phyloP scores from a whole-genome alignment of 2,113 vertebrate species.

The Mesoclemmys tuberculata region DNA sequence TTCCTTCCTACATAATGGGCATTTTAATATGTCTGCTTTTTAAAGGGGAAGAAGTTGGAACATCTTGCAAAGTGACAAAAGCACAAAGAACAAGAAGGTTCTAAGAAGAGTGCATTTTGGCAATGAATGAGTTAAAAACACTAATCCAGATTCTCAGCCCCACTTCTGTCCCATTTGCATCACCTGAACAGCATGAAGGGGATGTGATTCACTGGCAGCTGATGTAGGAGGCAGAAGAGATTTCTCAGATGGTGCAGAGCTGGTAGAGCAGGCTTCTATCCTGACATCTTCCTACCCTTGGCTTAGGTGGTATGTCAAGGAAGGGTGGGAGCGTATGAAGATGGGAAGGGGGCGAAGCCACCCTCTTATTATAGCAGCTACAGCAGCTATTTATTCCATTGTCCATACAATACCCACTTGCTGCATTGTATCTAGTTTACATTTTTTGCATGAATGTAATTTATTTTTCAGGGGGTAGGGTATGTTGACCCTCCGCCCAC shows the following conservation, averaged over 20 bases:
- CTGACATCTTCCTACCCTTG: not conserved
- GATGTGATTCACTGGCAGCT: not conserved
- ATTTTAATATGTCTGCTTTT: not conserved
- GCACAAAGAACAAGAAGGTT: not conserved
- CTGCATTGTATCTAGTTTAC: not conserved
- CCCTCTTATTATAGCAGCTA: not conserved
- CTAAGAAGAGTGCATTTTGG: not conserved
- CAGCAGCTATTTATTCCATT: too few species aligned
- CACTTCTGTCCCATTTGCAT: not conserved
- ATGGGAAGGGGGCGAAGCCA: not conserved
- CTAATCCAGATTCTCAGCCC: not conserved
- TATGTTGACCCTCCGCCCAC: accelerated
- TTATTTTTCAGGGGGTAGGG: not conserved
- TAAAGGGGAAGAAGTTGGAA: not conserved
- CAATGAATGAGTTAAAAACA: not conserved
- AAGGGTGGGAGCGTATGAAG: not conserved
- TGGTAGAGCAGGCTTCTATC: not conserved
- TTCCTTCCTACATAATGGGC: not conserved
- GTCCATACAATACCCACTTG: too few species aligned
- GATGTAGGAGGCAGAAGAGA: not conserved
- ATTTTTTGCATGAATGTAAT: not conserved
- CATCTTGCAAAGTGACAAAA: not conserved
- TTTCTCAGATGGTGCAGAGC: not conserved
- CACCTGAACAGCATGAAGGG: not conserved
- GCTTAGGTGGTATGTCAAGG: not conserved